Conservation (phyloP, 2,797 vertebrate species). For the Clarias laeviceps region DNA sequence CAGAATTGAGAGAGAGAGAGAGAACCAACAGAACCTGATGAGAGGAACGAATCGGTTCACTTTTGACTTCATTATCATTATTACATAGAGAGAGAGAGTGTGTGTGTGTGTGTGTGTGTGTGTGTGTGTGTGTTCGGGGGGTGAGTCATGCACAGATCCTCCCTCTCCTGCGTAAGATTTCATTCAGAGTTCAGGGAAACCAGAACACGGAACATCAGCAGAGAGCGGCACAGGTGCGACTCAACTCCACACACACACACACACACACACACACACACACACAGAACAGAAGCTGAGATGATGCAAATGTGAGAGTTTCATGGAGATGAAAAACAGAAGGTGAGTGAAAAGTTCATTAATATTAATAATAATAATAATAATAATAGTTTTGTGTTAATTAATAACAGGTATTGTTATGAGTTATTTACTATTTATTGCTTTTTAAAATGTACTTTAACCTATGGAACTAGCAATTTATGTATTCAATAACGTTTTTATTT, state of each 20-base stretch:
- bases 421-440: neutral
- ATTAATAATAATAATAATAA: neutral
- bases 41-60: neutral
- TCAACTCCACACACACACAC: slow-evolving; percentile 12
- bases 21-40: neutral
- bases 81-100: neutral
- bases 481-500: too few species aligned
- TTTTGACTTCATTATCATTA: neutral
- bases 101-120: slow-evolving; percentile 1
- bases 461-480: too few species aligned
- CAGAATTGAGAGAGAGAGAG: neutral
- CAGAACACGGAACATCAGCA: neutral
- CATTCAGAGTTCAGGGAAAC: slow-evolving; percentile 4
- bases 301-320: neutral
- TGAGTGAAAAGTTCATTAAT: slow-evolving; percentile 3
- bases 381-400: neutral
- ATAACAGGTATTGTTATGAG: neutral
- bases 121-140: neutral
- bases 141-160: neutral
- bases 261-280: slow-evolving; percentile 13
- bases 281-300: neutral
- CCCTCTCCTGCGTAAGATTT: slow-evolving; percentile 4
- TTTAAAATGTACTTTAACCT: too few species aligned
- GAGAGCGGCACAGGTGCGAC: neutral
- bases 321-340: neutral